These are phyloP conservation scores for Meganola albula DNA, from an alignment of 2,888 invertebrate genomes.

Conservation along the genomic window DNA sequence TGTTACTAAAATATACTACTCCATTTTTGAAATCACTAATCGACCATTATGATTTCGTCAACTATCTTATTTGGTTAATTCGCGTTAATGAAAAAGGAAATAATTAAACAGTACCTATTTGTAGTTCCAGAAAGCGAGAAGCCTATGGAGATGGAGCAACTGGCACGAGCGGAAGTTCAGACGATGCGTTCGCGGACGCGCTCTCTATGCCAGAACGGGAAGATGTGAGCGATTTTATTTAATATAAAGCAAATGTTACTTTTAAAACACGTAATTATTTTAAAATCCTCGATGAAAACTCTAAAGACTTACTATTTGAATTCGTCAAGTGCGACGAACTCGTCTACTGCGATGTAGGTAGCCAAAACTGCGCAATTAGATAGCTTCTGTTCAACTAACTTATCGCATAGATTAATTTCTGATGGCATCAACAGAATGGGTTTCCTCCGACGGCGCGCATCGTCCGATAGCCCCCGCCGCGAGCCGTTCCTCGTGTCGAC, in stretches of 20 bases:
- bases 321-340: too few relatives aligned
- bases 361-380: too few relatives aligned
- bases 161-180: constrained; percentile 79
- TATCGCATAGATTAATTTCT: too few relatives aligned
- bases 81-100: too few relatives aligned
- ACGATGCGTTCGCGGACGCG: constrained; percentile 78
- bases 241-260: background rate
- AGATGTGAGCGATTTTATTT: constrained; percentile 55
- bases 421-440: constrained; percentile 67
- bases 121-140: constrained; percentile 75
- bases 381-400: background rate
- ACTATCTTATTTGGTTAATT: too few relatives aligned
- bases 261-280: background rate
- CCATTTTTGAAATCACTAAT: too few relatives aligned
- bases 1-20: too few relatives aligned
- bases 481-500: constrained; percentile 59
- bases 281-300: background rate
- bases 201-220: constrained; percentile 77
- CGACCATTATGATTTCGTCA: too few relatives aligned
- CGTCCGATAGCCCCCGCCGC: constrained; percentile 76
- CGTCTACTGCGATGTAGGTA: too few relatives aligned
- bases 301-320: too few relatives aligned
- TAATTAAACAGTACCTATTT: too few relatives aligned
- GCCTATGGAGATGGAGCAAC: constrained; percentile 81
- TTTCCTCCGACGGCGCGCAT: constrained; percentile 71